Base-by-base conservation (phyloP, 2,113 vertebrate genomes). In the Trogon surrucura region DNA sequence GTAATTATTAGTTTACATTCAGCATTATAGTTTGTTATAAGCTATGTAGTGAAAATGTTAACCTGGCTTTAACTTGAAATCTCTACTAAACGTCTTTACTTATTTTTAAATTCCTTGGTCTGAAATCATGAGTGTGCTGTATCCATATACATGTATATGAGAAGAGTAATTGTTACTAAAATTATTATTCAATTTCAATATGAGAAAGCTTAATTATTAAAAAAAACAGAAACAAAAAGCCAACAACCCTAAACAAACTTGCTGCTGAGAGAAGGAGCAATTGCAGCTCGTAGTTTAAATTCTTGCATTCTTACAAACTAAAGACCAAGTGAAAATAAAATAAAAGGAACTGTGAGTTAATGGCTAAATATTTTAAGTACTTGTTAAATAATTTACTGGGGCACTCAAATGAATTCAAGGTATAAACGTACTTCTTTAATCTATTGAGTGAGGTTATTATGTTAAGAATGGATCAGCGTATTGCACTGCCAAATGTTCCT, bases 401-500 rank as follows among this genome's bases (percentile, higher is more conserved):
- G 51, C 41, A 56, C 60, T 92, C 47, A 65, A 79, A 94, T 91
- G 57, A 95, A 93, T 96, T 93, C 19, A 51, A 93, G 83, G 75
- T 90, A 90, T 88, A 93, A 93, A 77, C 58, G 54, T 74, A 65
- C 62, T 70, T 82, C 85, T 91, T 94, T 93, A 96, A 95, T 94
- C 74, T 89, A 16, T 60, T 95, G 71, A 94, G 77, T 82, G 78
- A 91, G 73, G 89, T 94, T 93, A 82, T 96, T 96, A 93, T 80
- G 71, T 96, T 93, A 96, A 95, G 89, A 96, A 90, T 91, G 69
- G 95, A 90, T 95, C 95, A 74, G 64, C 4, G n/a, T 84, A 71
- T 74, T 85, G 64, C 75, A 45, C 53, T 96, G 93, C 94, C 91
- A 88, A 96, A 64, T 74, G 67, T 85, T 95, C 88, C 71, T 85